Evolutionary conservation across 2,888 invertebrate genomes (phyloP).

Genomic region (Hydrotaea cyrtoneurina): DNA sequence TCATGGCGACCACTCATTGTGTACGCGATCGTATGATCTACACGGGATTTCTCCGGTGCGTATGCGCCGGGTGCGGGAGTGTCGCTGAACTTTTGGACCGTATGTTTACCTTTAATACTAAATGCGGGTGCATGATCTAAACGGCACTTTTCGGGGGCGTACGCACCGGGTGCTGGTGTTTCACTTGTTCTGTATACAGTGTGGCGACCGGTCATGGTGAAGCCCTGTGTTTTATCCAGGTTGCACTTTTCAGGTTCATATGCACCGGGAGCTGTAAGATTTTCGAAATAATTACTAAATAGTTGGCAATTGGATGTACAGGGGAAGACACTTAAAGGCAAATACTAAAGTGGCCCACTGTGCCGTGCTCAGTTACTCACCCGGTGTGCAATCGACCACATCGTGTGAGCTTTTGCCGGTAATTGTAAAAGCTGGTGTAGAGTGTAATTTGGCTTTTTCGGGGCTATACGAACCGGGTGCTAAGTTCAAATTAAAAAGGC

Average conservation of each 20-base stretch:
- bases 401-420: constrained; percentile 78
- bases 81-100: constrained; percentile 81
- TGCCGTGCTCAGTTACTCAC: constrained; percentile 67
- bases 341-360: background rate
- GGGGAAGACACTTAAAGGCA: background rate
- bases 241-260: constrained; percentile 83
- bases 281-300: constrained; percentile 80
- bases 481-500: constrained; percentile 58
- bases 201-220: constrained; percentile 84
- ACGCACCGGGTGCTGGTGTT: constrained; percentile 85
- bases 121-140: constrained; percentile 82
- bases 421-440: constrained; percentile 83
- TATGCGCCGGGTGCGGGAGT: constrained; percentile 86
- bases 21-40: constrained; percentile 82
- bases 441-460: constrained; percentile 82
- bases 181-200: constrained; percentile 81
- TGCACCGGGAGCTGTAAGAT: constrained; percentile 85
- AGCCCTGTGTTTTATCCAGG: constrained; percentile 82
- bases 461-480: constrained; percentile 83
- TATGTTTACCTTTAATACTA: constrained; percentile 80
- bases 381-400: constrained; percentile 78
- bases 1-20: constrained; percentile 83
- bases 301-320: too few relatives aligned
- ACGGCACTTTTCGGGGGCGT: constrained; percentile 82
- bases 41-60: constrained; percentile 83